Evolutionary conservation across 2,797 vertebrate species (phyloP).

Genomic region (Simalia tracyae): DNA sequence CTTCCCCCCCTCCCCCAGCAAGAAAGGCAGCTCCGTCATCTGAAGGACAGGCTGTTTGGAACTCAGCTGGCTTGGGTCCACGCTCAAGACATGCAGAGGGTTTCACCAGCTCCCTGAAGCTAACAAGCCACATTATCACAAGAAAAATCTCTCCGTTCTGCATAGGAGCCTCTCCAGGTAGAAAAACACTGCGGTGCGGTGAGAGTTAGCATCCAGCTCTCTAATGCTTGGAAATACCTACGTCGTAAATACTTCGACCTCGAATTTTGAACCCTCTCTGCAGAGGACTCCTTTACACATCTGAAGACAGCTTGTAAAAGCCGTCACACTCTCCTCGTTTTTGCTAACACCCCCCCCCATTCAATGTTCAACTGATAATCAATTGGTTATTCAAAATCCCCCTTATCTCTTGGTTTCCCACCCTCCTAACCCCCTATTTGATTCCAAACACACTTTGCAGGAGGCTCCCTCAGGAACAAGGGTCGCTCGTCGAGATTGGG

Average conservation of each 20-base stretch:
- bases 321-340: background rate
- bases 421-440: background rate
- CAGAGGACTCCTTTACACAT: constrained; percentile 33
- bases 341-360: background rate
- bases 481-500: no score
- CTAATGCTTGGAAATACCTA: constrained; percentile 28
- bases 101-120: constrained; percentile 9
- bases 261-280: background rate
- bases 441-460: background rate
- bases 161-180: background rate
- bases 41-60: rapidly evolving
- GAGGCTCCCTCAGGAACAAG: background rate
- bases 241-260: background rate
- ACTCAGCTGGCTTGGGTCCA: background rate
- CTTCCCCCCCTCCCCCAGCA: background rate
- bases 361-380: background rate
- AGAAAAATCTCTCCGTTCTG: background rate
- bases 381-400: background rate
- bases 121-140: background rate
- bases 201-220: background rate
- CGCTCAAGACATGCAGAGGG: background rate
- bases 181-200: background rate
- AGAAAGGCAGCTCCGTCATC: background rate
- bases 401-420: background rate
- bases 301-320: constrained; percentile 16